phyloP scores from a whole-genome alignment of 2,113 vertebrate genomes.

The Menura novaehollandiae region DNA sequence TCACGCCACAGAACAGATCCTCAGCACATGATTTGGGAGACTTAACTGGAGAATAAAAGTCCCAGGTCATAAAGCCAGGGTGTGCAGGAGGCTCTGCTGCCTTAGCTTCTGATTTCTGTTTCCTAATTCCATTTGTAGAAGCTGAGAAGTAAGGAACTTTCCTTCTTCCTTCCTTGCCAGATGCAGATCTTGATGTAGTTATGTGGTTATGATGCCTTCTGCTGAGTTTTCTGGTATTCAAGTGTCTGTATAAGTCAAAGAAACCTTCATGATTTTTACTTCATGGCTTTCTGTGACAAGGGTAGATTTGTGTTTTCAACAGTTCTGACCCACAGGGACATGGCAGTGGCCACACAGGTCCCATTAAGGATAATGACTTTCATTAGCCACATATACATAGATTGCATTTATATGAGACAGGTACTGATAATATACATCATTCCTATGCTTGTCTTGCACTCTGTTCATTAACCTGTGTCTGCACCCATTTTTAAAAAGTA shows the following conservation, averaged over 20 bases:
- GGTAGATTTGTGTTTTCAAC: not conserved
- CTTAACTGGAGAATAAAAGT: not conserved
- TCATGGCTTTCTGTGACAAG: not conserved
- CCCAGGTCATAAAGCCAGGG: not conserved
- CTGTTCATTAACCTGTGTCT: not conserved
- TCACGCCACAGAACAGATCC: not conserved
- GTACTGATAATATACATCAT: not conserved
- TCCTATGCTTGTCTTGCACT: not conserved
- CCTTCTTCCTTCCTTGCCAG: not conserved
- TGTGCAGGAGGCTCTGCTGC: not conserved
- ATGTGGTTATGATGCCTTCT: not conserved
- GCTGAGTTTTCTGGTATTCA: not conserved
- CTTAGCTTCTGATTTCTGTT: not conserved
- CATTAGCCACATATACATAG: not conserved
- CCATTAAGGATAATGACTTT: not conserved
- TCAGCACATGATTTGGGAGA: not conserved
- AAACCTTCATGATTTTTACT: not conserved
- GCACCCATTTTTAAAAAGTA: not conserved
- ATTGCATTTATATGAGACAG: not conserved
- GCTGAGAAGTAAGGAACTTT: not conserved
- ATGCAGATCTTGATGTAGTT: not conserved
- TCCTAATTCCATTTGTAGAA: not conserved
- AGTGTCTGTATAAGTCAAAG: not conserved
- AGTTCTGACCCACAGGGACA: not conserved
- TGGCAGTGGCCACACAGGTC: not conserved